Conservation (phyloP, 2,113 vertebrate genomes). For the Dryoscopus gambensis region DNA sequence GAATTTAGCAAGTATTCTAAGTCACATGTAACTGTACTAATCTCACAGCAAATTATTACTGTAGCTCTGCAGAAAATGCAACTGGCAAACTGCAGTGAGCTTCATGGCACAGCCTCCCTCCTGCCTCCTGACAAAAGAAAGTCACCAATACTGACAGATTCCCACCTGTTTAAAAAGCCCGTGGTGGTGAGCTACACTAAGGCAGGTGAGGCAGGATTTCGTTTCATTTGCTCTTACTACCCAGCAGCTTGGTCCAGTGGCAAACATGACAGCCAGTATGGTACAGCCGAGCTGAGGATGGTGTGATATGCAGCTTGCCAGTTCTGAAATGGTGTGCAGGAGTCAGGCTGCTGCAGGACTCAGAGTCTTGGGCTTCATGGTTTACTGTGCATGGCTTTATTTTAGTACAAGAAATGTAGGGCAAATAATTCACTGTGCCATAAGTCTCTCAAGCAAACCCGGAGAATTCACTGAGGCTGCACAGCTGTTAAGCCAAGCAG, state of each 20-base stretch:
- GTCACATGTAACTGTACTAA: not conserved
- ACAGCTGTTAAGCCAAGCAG: conserved; percentile 17
- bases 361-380: not conserved
- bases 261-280: rapidly evolving
- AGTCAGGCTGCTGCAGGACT: not conserved
- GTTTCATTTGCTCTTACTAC: not conserved
- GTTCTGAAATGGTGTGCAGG: not conserved
- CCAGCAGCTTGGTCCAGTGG: not conserved
- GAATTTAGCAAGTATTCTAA: conserved; percentile 37
- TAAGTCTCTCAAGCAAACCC: not conserved
- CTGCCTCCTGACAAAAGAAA: not conserved
- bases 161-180: not conserved
- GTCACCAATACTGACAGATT: not conserved
- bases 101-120: not conserved
- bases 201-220: not conserved
- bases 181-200: not conserved
- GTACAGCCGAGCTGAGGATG: not conserved
- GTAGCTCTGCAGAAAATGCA: not conserved
- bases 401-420: not conserved
- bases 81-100: conserved; percentile 1
- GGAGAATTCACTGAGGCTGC: not conserved
- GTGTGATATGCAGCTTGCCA: not conserved
- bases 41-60: not conserved
- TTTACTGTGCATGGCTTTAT: not conserved
- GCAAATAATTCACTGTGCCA: not conserved